Conservation (phyloP, 2,797 vertebrate species). For the Fratercula arctica region DNA sequence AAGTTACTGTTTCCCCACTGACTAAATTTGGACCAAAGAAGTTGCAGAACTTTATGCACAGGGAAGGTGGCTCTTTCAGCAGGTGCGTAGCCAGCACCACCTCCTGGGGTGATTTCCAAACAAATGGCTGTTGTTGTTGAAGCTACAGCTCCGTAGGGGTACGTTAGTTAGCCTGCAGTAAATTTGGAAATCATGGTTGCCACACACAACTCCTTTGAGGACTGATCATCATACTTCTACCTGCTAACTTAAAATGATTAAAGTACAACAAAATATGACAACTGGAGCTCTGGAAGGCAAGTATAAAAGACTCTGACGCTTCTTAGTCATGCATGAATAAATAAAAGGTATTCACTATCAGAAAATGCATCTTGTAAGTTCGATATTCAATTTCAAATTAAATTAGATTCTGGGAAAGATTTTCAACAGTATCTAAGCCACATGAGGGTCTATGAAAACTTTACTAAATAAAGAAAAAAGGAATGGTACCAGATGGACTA, state of each 20-base stretch:
- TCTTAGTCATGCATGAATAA: neutral
- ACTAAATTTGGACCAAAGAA: neutral
- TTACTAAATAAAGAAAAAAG: neutral
- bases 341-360: neutral
- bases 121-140: neutral
- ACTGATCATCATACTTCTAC: neutral
- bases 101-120: neutral
- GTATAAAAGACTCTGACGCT: neutral
- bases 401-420: neutral
- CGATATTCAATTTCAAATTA: neutral
- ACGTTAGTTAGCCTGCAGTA: neutral
- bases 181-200: neutral
- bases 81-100: neutral
- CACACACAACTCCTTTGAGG: neutral
- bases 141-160: neutral
- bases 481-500: neutral
- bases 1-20: neutral
- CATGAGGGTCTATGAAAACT: neutral
- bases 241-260: neutral
- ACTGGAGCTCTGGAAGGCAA: neutral
- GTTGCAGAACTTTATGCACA: neutral
- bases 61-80: neutral
- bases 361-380: neutral
- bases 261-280: neutral
- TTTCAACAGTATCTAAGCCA: neutral